Evolutionary conservation across 2,888 invertebrate genomes (phyloP), one percentile per base, ranked within the genome.

Genomic region (Drosophila flavopinicola): DNA sequence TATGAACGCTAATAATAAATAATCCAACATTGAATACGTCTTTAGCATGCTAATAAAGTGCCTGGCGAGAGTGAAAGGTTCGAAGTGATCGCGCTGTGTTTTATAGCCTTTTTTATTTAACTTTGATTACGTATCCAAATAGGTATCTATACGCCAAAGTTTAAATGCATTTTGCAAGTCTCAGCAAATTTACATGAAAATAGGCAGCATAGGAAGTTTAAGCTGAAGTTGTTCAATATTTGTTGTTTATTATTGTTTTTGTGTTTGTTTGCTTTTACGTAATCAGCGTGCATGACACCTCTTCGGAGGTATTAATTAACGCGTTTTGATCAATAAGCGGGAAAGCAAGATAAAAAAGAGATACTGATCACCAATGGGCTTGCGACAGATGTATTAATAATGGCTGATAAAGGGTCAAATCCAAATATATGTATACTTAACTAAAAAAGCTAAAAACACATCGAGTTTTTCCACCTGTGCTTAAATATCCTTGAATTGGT

Each of bases 1-100:
- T 44, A 45, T 56, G 60, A 41, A 52, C 47, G 59, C 48, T 35
- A 63, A 58, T 60, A 67, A 61, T 58, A 66, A 60, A 58, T 20
- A 56, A 59, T 3, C 27, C 30, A 30, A 47, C 35, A 59, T 49
- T 23, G 32, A 41, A 70, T 49, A 63, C 33, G 47, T 75, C 65
- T 79, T 85, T 85, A 82, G 79, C 79, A 75, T 82, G 69, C 45
- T 67, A 80, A 80, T 85, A 59, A 70, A 72, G 48, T 39, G 41
- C 15, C 44, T 9, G 32, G 33, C 44, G 35, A 60, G 72, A 80
- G 80, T 80, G 80, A 80, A 80, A 63, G 85, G 83, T 37, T 59
- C 7, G 9, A 41, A 39, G 44, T 57, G 23, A 41, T 42, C 32
- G 47, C 27, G n/a, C 29, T 27, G n/a, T 33, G 15, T 35, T 66